Evolutionary conservation across 2,888 invertebrate genomes (phyloP).

Genomic region (Drosophila cognata): DNA sequence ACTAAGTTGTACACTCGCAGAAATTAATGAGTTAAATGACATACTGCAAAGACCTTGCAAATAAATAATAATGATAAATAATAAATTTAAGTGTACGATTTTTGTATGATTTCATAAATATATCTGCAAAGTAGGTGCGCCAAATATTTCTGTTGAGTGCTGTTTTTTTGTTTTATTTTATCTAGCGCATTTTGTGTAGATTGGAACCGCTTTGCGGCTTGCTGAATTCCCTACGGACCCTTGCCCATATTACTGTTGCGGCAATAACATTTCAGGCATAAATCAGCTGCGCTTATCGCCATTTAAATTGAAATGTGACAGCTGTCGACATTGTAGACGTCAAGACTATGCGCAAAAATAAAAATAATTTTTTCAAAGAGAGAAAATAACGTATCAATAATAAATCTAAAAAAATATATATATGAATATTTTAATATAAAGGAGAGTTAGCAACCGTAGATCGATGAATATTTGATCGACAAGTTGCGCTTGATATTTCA

Average conservation of each 20-base stretch:
- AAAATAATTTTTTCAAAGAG: background rate
- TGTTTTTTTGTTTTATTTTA: background rate
- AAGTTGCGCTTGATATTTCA: constrained; percentile 4
- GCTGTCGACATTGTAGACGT: constrained; percentile 41
- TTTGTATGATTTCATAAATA: background rate
- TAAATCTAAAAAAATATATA: background rate
- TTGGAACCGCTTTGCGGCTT: constrained; percentile 19
- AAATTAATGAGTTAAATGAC: constrained; percentile 51
- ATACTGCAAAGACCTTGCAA: background rate
- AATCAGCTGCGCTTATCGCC: constrained; percentile 44
- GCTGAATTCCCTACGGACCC: constrained; percentile 40
- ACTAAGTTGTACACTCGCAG: constrained; percentile 66
- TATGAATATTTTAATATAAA: background rate
- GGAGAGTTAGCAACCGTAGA: background rate
- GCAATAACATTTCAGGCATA: constrained; percentile 23
- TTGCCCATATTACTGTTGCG: constrained; percentile 1
- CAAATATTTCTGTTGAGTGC: constrained; percentile 11
- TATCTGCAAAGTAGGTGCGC: constrained; percentile 10
- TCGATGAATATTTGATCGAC: background rate
- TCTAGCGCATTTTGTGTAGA: constrained; percentile 6
- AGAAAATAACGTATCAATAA: background rate
- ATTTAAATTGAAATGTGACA: constrained; percentile 40
- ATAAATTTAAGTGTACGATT: background rate
- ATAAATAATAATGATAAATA: background rate
- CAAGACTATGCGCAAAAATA: constrained; percentile 14